phyloP scores from a whole-genome alignment of 1,140 invertebrate species.

The Aphaenogaster ashmeadi region DNA sequence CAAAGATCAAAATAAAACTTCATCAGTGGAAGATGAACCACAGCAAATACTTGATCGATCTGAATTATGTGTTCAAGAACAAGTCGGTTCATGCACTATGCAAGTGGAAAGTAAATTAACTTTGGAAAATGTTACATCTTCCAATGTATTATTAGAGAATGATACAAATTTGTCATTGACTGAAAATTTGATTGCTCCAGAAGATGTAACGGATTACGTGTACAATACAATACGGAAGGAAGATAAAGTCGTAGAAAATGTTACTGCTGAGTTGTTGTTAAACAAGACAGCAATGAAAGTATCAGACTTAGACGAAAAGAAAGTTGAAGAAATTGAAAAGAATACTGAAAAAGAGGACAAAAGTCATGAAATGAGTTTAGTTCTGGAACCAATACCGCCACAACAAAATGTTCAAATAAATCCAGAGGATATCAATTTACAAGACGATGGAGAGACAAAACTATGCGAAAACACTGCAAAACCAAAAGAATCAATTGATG shows the following conservation, averaged over 20 bases:
- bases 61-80: constrained; percentile 2
- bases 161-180: background rate
- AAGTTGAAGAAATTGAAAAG: background rate
- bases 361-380: background rate
- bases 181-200: constrained; percentile 34
- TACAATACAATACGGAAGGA: background rate
- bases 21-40: background rate
- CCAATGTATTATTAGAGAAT: background rate
- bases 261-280: background rate
- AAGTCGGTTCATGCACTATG: background rate
- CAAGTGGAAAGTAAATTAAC: constrained; percentile 17
- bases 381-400: constrained; percentile 6
- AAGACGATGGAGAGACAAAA: constrained; percentile 19
- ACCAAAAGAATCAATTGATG: background rate
- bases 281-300: constrained; percentile 10
- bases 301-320: background rate
- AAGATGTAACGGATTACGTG: background rate
- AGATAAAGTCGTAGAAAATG: constrained; percentile 5
- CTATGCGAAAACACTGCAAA: background rate
- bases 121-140: constrained; percentile 17
- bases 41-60: background rate
- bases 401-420: background rate
- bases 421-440: background rate
- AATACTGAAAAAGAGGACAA: background rate
- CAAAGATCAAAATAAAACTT: background rate